Conservation (phyloP, 2,113 vertebrate species). For the Scalopus aquaticus region DNA sequence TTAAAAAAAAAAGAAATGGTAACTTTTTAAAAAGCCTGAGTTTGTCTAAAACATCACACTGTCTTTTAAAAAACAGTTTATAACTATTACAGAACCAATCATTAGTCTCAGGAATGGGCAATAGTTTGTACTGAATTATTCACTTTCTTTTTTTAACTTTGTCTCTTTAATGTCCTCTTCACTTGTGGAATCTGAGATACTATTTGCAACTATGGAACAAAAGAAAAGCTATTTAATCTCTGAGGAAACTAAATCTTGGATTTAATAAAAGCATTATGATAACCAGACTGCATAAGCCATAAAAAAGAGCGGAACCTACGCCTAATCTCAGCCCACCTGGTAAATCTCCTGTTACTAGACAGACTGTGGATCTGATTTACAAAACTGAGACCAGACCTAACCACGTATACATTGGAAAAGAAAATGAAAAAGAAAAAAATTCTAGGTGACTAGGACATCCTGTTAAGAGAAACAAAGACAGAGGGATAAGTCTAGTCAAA, state of each 20-base stretch:
- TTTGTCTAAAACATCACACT: constrained; percentile 2
- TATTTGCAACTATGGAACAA: background rate
- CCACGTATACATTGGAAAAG: background rate
- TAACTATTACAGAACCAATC: background rate
- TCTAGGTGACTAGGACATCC: background rate
- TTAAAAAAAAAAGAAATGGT: background rate
- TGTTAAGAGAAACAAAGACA: constrained; percentile 21
- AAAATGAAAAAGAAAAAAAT: background rate
- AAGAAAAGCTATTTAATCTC: constrained; percentile 16
- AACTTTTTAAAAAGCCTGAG: background rate
- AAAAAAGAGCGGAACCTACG: background rate
- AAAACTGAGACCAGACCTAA: background rate
- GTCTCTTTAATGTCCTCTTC: background rate
- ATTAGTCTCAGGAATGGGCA: background rate
- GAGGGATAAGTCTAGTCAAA: background rate
- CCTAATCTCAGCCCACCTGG: background rate
- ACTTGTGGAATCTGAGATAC: background rate
- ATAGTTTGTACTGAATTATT: constrained; percentile 9
- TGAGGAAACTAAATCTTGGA: background rate
- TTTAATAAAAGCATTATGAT: background rate
- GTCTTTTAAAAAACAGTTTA: constrained; percentile 37
- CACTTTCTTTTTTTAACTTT: background rate
- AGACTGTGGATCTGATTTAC: background rate
- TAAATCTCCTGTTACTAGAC: background rate
- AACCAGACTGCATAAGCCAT: background rate